Percentiles rank a stretch among this genome's conserved stretches.
Evolutionary conservation across 2,888 invertebrate species (phyloP).

Genomic region (Scaeva pyrastri): DNA sequence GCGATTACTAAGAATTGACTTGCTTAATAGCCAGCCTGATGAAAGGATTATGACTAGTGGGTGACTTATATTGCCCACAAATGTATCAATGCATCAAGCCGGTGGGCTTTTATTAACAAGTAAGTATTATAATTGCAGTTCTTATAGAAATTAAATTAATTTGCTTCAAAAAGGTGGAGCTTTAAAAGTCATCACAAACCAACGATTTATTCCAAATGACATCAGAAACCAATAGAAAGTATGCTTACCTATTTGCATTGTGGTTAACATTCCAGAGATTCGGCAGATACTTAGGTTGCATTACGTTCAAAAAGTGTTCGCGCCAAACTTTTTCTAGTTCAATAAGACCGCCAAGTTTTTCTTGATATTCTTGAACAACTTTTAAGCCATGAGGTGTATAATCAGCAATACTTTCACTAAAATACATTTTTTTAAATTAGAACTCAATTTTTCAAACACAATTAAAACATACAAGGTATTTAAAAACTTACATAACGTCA

Average conservation of each 20-base stretch:
- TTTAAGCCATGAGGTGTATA: slow-evolving; percentile 86
- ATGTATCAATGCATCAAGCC: no score
- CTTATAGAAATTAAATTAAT: no score
- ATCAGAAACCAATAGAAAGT: neutral
- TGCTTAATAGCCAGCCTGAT: no score
- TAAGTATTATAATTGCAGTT: no score
- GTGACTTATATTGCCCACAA: no score
- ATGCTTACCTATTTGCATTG: slow-evolving; percentile 86
- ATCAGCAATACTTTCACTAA: slow-evolving; percentile 84
- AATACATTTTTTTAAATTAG: slow-evolving; percentile 7
- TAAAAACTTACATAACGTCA: slow-evolving; percentile 84
- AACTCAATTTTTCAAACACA: neutral
- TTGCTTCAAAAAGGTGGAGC: no score
- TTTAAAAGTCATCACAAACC: no score
- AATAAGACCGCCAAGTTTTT: slow-evolving; percentile 86
- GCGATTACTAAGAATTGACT: no score
- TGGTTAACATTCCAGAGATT: slow-evolving; percentile 91
- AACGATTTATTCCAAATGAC: no score
- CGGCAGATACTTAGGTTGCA: slow-evolving; percentile 90
- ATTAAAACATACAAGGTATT: slow-evolving; percentile 3
- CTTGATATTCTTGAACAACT: slow-evolving; percentile 86
- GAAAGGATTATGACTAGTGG: no score
- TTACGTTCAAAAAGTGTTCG: slow-evolving; percentile 89
- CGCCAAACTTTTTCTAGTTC: slow-evolving; percentile 90
- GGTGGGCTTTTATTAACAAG: no score